Evolutionary conservation across 1,140 invertebrate species (phyloP).

Genomic region (Zaprionus nigranus): DNA sequence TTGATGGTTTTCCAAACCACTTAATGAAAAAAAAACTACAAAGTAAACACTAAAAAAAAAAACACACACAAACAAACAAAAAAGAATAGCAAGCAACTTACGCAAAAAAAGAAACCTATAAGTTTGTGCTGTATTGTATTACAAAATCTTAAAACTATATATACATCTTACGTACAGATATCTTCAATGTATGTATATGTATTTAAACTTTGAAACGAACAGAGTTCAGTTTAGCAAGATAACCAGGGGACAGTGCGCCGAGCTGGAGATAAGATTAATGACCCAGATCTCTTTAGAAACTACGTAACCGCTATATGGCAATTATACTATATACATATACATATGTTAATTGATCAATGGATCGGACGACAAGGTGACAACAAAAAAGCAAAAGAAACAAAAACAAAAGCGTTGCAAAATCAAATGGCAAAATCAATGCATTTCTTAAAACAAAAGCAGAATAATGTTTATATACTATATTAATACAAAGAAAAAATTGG

Average conservation of each 20-base stretch:
- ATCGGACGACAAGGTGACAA: conserved; percentile 10
- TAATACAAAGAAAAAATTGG: conserved; percentile 10
- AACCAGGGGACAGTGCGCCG: conserved; percentile 31
- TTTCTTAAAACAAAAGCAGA: conserved; percentile 52
- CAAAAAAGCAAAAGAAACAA: not conserved
- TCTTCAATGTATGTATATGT: conserved; percentile 46
- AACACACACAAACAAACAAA: conserved; percentile 15
- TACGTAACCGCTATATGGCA: conserved; percentile 14
- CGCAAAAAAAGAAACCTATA: conserved; percentile 11
- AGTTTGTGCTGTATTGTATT: conserved; percentile 40
- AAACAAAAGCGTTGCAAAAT: conserved; percentile 65
- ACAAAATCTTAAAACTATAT: conserved; percentile 44
- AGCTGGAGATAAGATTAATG: conserved; percentile 26
- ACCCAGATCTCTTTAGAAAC: conserved; percentile 27
- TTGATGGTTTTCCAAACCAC: conserved; percentile 84
- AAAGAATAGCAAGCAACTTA: not conserved
- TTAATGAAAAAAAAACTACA: conserved; percentile 56
- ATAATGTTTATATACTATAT: conserved; percentile 20
- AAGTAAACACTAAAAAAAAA: conserved; percentile 42
- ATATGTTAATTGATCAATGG: conserved; percentile 14
- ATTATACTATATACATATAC: conserved; percentile 7
- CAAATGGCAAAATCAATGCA: conserved; percentile 71
- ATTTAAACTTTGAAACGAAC: conserved; percentile 66
- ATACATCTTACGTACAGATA: conserved; percentile 26
- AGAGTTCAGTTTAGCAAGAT: conserved; percentile 57